Evolutionary conservation across 2,113 vertebrate genomes (phyloP), one percentile per base, ranked within the genome.

Genomic region (Grammomys dolichurus): DNA sequence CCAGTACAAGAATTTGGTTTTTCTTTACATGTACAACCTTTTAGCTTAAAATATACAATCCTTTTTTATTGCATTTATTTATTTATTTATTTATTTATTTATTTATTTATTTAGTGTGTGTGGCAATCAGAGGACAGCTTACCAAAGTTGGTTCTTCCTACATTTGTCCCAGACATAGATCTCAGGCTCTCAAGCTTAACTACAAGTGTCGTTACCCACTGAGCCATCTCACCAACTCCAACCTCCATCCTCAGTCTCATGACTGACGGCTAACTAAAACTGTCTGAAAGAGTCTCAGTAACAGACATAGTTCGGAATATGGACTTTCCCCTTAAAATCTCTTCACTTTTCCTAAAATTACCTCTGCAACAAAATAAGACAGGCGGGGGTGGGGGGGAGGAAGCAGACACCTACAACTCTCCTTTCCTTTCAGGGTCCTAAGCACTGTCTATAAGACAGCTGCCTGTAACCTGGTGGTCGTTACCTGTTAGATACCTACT

Each of bases 281-380:
- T 67, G 24, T 60, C 58, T 73, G 22, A 36, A 3, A 10, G 60
- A 70, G 92, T 36, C 89, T 88, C 75, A 56, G n/a, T 3, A 92
- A 93, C 31, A 5, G 19, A 51, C 20, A 9, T 46, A 89, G 75
- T 88, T 51, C 72, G 22, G 54, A n/a, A 95, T 54, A 70, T 69
- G 13, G 28, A 77, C 16, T 43, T 90, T 85, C 76, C 72, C 43
- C 81, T 87, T 51, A 89, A 92, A 88, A 92, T 70, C 33, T 72
- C 70, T 65, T 84, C 51, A 56, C 17, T 81, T 54, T 95, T 72
- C 81, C 82, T 86, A 93, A 90, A 92, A 89, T 72, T 60, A 88
- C 17, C 65, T 94, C 28, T n/a, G 43, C 78, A 22, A 54, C 78
- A 20, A 87, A 69, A 93, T 36, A 58, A 70, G 40, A 86, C 46